These are phyloP conservation scores for Mechanitis mazaeus DNA, from an alignment of 2,888 invertebrate species.

Conservation along the genomic window DNA sequence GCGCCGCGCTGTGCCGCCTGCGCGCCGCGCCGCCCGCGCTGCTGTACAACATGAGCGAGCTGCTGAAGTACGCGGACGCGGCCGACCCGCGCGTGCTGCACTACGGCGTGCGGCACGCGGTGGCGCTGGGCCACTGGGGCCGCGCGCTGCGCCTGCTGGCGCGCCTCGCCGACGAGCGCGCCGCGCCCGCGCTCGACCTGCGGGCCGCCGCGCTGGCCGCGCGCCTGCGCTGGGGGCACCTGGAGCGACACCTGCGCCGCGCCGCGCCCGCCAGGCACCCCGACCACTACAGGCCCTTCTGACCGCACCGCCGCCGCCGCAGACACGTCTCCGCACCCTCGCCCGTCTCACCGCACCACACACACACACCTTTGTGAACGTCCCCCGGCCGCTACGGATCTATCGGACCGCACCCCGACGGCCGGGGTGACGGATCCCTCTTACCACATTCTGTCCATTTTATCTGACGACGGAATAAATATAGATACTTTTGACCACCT, in stretches of 20 bases:
- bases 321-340: too few relatives aligned
- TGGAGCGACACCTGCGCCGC: constrained; percentile 73
- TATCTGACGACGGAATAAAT: not conserved
- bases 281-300: constrained; percentile 82
- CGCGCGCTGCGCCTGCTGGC: constrained; percentile 85
- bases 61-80: constrained; percentile 88
- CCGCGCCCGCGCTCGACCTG: constrained; percentile 83
- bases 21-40: constrained; percentile 72
- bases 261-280: constrained; percentile 83
- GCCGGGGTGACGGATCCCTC: too few relatives aligned
- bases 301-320: constrained; percentile 29
- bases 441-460: too few relatives aligned
- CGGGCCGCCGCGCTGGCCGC: constrained; percentile 79
- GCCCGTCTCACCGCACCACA: too few relatives aligned
- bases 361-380: not conserved
- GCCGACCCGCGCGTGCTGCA: constrained; percentile 83
- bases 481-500: not conserved
- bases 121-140: constrained; percentile 86
- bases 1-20: constrained; percentile 82
- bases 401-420: not conserved
- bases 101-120: constrained; percentile 90
- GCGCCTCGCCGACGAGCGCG: constrained; percentile 89
- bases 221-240: constrained; percentile 83
- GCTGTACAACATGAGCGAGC: constrained; percentile 62
- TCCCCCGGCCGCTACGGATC: not conserved